Evolutionary conservation across 2,888 invertebrate genomes (phyloP).

Genomic region (Melitaea athalia): DNA sequence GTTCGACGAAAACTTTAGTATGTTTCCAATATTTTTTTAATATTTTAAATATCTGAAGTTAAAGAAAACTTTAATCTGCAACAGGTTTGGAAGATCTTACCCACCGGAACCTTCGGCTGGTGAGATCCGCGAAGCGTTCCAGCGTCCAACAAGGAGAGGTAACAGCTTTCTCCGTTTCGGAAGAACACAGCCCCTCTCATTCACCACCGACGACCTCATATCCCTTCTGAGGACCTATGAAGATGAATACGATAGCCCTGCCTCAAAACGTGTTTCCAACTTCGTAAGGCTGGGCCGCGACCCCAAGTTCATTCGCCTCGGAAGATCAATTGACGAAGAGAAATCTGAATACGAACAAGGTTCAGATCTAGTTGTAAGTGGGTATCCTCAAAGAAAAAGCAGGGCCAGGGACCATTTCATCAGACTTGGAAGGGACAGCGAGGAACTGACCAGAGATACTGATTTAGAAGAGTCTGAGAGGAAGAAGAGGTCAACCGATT

Average conservation of each 20-base stretch:
- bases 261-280: constrained; percentile 59
- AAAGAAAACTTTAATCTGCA: not conserved
- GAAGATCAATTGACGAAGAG: constrained; percentile 64
- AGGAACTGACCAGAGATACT: constrained; percentile 57
- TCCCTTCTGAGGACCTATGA: constrained; percentile 66
- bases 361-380: constrained; percentile 55
- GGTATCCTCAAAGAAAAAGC: constrained; percentile 67
- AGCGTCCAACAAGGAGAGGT: constrained; percentile 60
- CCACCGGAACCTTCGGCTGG: constrained; percentile 70
- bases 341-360: constrained; percentile 54
- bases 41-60: not conserved
- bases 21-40: no score
- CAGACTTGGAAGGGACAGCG: constrained; percentile 71
- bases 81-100: constrained; percentile 73
- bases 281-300: constrained; percentile 72
- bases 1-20: no score
- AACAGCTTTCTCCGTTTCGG: constrained; percentile 75
- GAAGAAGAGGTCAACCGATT: constrained; percentile 63
- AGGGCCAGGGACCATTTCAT: constrained; percentile 74
- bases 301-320: constrained; percentile 77
- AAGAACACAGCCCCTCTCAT: constrained; percentile 63
- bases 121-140: constrained; percentile 64
- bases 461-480: constrained; percentile 58
- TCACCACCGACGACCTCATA: constrained; percentile 68
- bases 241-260: constrained; percentile 62